Base-by-base conservation (phyloP, 2,113 vertebrate species). In the Menidia beryllina region DNA sequence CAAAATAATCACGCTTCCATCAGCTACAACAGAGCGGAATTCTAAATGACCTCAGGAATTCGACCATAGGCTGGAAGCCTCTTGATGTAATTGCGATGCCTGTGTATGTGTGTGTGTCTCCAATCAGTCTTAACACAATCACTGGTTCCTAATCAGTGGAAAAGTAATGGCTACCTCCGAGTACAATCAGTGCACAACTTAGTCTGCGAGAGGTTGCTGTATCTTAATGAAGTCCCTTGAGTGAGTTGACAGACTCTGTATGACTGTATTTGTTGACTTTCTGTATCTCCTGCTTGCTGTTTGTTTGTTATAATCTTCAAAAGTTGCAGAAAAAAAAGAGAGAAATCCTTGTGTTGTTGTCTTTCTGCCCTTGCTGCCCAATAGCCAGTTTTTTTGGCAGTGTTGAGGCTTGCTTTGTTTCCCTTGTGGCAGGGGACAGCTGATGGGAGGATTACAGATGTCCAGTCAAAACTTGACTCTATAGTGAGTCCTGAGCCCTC, bases 61-160 rank as follows among this genome's bases (percentile, higher is more conserved):
- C 65, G 79, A 75, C 81, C 79, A 68, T 57, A 80, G 63, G 21
- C 58, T 56, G 7, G 50, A 60, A 76, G 69, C 55, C 69, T 36
- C 72, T 83, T 58, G 57, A 50, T 72, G 73, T 85, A 86, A 90
- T 81, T 86, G 78, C 69, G 72, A 71, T 72, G 68, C 69, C 77
- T 55, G 60, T 63, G 45, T 64, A 54, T 64, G 56, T 62, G 64
- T 62, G 64, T 79, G 64, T n/a, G 51, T 83, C 52, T 48, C 68
- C 72, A 88, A 83, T 88, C 82, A 81, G 70, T 75, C 69, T 64
- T 61, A 79, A 81, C 69, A 84, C 79, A 88, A 84, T 88, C 83
- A 69, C 75, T 17, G 34, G 63, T 57, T 69, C 30, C 85, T 86
- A 90, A 91, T 92, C 90, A 88, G 88, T 69, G 77, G 52, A 58